Evolutionary conservation across 2,113 vertebrate genomes (phyloP).

Genomic region (Gila orcuttii): DNA sequence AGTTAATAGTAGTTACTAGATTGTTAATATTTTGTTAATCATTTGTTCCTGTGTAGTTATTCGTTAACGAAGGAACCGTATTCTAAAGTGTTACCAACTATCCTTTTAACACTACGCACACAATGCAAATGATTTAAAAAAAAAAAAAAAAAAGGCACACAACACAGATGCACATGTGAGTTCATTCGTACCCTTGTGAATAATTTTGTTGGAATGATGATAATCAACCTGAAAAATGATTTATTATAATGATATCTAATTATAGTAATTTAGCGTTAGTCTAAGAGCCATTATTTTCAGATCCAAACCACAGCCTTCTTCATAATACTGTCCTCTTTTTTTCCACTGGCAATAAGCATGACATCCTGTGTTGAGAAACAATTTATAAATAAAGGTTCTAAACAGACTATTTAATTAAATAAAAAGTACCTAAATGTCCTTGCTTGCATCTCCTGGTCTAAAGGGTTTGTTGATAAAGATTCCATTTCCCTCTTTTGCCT

Average conservation of each 20-base stretch:
- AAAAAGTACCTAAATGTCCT: not conserved
- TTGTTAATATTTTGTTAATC: no score
- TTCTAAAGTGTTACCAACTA: not conserved
- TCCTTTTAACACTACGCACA: not conserved
- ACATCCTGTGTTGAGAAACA: not conserved
- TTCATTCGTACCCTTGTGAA: conserved; percentile 31
- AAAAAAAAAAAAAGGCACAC: no score
- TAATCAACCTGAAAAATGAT: conserved; percentile 41
- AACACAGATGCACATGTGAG: not conserved
- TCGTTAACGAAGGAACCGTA: no score
- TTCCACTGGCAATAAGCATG: not conserved
- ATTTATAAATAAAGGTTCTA: not conserved
- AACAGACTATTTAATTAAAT: not conserved
- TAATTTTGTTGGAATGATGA: conserved; percentile 27
- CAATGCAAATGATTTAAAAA: not conserved
- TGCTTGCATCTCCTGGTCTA: not conserved
- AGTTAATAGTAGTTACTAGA: no score
- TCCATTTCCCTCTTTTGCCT: not conserved
- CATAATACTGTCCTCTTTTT: not conserved
- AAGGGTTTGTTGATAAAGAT: not conserved
- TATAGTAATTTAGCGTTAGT: conserved; percentile 49
- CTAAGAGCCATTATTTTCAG: conserved; percentile 29
- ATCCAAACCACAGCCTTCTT: not conserved
- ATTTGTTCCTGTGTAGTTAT: no score
- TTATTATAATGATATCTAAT: conserved; percentile 44